Conservation (phyloP, 2,888 invertebrate species). For the Chironomus riparius region DNA sequence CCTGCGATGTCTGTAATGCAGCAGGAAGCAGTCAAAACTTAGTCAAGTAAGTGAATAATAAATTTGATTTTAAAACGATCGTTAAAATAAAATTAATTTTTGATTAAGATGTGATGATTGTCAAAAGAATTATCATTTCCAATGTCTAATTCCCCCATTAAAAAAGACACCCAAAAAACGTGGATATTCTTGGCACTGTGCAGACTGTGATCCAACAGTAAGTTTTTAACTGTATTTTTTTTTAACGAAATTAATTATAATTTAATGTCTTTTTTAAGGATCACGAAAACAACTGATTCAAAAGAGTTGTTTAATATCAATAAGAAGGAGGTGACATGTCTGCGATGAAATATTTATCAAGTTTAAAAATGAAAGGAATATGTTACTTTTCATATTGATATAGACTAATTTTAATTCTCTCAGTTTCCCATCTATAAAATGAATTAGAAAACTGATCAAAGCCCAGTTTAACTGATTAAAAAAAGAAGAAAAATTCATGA, state of each 20-base stretch:
- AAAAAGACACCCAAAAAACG: slow-evolving; percentile 89
- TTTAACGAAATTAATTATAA: not conserved
- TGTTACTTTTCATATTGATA: too few species aligned
- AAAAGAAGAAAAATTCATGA: too few species aligned
- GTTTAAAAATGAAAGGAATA: too few species aligned
- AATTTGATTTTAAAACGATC: not conserved
- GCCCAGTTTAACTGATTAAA: too few species aligned
- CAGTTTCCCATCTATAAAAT: too few species aligned
- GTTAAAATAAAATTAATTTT: not conserved
- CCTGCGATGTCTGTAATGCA: slow-evolving; percentile 34
- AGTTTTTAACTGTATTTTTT: slow-evolving; percentile 36
- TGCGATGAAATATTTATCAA: too few species aligned
- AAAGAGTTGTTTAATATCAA: too few species aligned
- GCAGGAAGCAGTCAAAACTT: slow-evolving; percentile 37
- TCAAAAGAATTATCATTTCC: slow-evolving; percentile 81
- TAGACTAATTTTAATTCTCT: too few species aligned
- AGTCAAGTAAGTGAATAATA: slow-evolving; percentile 30
- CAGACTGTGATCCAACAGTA: slow-evolving; percentile 88
- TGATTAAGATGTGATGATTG: slow-evolving; percentile 81
- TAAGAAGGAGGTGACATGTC: too few species aligned
- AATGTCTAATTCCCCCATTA: slow-evolving; percentile 85
- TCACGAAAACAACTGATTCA: slow-evolving; percentile 16
- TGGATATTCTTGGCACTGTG: slow-evolving; percentile 93
- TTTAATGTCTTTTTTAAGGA: not conserved
- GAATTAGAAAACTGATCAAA: too few species aligned